phyloP scores from a whole-genome alignment of 2,888 invertebrate genomes.

The Lordiphosa andalusiaca region DNA sequence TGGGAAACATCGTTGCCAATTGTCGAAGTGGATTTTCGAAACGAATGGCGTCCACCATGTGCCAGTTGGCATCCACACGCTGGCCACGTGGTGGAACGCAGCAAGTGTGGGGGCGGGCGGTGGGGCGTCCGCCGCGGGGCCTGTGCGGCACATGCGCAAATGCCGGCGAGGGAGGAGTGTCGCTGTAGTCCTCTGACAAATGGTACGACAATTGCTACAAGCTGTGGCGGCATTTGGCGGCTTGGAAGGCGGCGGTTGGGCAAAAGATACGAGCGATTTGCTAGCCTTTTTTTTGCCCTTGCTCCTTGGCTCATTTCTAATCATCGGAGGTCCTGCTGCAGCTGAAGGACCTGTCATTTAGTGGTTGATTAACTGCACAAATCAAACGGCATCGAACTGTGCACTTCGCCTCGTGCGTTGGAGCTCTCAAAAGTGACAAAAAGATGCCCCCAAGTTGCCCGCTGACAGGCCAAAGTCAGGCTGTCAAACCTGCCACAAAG shows the following conservation, averaged over 20 bases:
- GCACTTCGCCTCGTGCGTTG: background rate
- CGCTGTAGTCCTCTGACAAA: conserved; percentile 75
- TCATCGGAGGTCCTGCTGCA: conserved; percentile 9
- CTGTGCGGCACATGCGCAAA: conserved; percentile 72
- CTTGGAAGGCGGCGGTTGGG: conserved; percentile 39
- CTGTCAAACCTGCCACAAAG: conserved; percentile 73
- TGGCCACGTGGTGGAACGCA: conserved; percentile 73
- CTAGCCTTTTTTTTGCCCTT: no score
- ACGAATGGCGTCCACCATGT: conserved; percentile 75
- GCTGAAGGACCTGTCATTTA: conserved; percentile 40
- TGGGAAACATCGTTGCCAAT: conserved; percentile 66
- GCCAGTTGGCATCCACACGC: conserved; percentile 43
- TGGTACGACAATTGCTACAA: conserved; percentile 79
- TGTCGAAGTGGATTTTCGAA: conserved; percentile 75
- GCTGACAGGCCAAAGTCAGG: conserved; percentile 50
- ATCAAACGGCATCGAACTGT: conserved; percentile 3
- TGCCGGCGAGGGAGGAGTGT: conserved; percentile 75
- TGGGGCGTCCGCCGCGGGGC: conserved; percentile 8
- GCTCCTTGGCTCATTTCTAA: background rate
- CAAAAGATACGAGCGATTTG: conserved; percentile 7
- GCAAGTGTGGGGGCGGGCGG: conserved; percentile 22
- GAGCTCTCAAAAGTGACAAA: conserved; percentile 5
- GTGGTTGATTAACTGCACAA: conserved; percentile 56
- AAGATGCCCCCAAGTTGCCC: conserved; percentile 24
- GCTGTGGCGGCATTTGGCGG: conserved; percentile 74